Conservation (phyloP, 2,113 vertebrate genomes). For the Pedetes capensis region DNA sequence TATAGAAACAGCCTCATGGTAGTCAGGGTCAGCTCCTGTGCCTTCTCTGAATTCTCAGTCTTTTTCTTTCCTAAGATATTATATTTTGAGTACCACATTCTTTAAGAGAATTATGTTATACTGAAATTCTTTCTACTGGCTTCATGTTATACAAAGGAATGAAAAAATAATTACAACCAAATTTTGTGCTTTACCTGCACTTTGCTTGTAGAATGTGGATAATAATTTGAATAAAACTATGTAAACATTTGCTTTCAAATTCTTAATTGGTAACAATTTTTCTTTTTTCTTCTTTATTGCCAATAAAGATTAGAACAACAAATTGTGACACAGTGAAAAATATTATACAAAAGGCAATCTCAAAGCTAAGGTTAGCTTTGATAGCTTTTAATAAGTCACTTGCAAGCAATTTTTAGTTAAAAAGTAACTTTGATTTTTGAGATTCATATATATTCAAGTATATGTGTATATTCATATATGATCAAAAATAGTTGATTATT, state of each 20-base stretch:
- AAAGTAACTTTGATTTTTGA: background rate
- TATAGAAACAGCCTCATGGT: background rate
- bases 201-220: background rate
- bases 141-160: background rate
- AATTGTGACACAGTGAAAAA: constrained; percentile 88
- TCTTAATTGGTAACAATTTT: constrained; percentile 23
- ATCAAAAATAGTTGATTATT: too few species aligned
- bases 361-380: constrained; percentile 90
- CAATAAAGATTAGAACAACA: constrained; percentile 88
- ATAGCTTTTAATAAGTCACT: too few species aligned
- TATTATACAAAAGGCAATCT: constrained; percentile 86
- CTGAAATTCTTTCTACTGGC: background rate
- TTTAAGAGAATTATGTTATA: background rate
- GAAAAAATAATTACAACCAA: background rate
- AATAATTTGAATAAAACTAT: background rate
- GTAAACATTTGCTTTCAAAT: constrained; percentile 44
- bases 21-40: background rate
- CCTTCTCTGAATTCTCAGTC: background rate
- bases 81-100: background rate
- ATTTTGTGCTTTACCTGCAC: background rate
- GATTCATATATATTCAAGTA: background rate
- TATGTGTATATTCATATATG: background rate
- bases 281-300: constrained; percentile 78
- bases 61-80: background rate
- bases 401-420: background rate